A percentile compares a stretch with the other conserved stretches of the same genome.
Evolutionary conservation across 2,888 invertebrate genomes (phyloP).

Genomic region (Pachliopta kotzebuea): DNA sequence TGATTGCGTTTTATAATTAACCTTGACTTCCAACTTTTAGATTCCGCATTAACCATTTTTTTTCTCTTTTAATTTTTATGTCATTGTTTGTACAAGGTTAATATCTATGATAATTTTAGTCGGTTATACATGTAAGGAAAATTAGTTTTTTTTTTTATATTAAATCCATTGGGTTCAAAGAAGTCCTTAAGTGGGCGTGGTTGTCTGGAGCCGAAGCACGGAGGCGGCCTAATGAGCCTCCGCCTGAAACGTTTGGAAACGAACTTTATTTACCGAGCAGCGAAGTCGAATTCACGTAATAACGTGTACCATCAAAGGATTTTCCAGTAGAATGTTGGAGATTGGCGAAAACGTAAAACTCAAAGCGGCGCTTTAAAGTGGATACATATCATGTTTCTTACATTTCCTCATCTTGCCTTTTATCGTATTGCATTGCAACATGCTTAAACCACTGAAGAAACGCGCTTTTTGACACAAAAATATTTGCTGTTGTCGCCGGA

Average conservation of each 20-base stretch:
- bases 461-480: not conserved
- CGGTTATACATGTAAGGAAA: conserved; percentile 12
- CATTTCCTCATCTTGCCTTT: conserved; percentile 44
- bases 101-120: too few relatives aligned
- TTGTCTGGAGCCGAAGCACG: conserved; percentile 45
- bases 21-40: not conserved
- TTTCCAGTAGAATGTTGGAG: conserved; percentile 39
- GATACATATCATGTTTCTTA: conserved; percentile 27
- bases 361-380: conserved; percentile 32
- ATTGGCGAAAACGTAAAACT: conserved; percentile 42
- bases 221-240: conserved; percentile 54
- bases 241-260: conserved; percentile 38
- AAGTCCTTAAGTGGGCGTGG: conserved; percentile 48
- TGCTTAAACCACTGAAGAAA: not conserved
- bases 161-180: conserved; percentile 35
- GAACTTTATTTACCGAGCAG: conserved; percentile 44
- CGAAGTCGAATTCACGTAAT: conserved; percentile 36
- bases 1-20: not conserved
- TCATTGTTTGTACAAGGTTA: not conserved
- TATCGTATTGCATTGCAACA: conserved; percentile 18
- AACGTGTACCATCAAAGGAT: conserved; percentile 33
- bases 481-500: too few relatives aligned
- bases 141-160: conserved; percentile 16
- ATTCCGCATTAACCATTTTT: not conserved
- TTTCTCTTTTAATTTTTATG: not conserved